Evolutionary conservation across 2,797 vertebrate species (phyloP), one percentile per base, ranked within the genome.

Genomic region (Knipowitschia caucasica): DNA sequence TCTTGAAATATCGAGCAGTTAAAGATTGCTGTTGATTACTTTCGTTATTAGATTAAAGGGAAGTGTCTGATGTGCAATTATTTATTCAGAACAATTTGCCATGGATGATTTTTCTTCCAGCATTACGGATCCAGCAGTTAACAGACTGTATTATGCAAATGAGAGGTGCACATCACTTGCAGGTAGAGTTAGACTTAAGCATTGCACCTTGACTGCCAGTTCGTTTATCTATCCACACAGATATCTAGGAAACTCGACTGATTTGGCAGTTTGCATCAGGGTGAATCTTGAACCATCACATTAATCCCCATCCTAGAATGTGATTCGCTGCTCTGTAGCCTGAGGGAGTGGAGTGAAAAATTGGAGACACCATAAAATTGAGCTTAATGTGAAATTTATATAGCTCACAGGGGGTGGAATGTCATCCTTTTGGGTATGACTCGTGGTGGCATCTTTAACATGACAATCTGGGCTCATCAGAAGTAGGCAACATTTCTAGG

Each of bases 321-420:
- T 29, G 50, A 66, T 23, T 57, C 18, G 33, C 31, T 24, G 25
- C 30, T 7, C 10, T 33, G 12, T 2, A 20, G 45, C 44, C 47
- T 54, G 3, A 2, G 44, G 53, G 24, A 47, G 27, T 20, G 14
- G 18, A 59, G 62, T 36, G 14, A 70, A 61, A 67, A 66, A 60
- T n/a, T 38, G 17, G 17, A 70, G 55, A 74, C 25, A 56, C 51
- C 50, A 62, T 62, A 56, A 57, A 73, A 77, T 78, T 66, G 53
- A 71, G 60, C 71, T 73, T 54, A 66, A 66, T 64, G 42, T 52
- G 44, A 50, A 66, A 71, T 82, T 80, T 80, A 52, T 47, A 30
- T 53, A 44, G 29, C 70, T 66, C 45, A 39, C 64, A 53, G 53
- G 3, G n/a, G 74, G 73, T 86, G 73, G 72, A 54, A 75, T 59